These are phyloP conservation scores for Parapsyche elsis DNA, from an alignment of 1,140 invertebrate species.

Conservation along the genomic window DNA sequence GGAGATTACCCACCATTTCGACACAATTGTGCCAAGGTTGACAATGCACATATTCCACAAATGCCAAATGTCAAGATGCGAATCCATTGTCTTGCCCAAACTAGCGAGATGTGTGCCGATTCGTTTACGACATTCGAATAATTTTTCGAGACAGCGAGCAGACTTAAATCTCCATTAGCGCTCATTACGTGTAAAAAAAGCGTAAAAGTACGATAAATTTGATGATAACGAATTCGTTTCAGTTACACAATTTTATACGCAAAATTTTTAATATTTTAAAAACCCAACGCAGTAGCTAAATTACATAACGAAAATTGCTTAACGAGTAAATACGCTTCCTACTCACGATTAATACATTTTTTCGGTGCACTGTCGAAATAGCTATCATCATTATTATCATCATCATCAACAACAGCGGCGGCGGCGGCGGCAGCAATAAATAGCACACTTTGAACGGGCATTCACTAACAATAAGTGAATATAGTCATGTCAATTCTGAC, in stretches of 20 bases:
- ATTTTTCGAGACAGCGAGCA: neutral
- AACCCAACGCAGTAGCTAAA: neutral
- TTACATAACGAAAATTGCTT: neutral
- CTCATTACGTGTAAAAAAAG: too few species aligned
- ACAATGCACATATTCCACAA: too few species aligned
- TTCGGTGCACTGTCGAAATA: constrained; percentile 9
- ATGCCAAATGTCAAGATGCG: too few species aligned
- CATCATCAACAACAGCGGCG: neutral
- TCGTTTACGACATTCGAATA: neutral
- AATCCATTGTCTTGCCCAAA: too few species aligned
- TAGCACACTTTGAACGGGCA: neutral
- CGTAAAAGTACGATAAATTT: too few species aligned
- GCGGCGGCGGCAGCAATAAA: neutral
- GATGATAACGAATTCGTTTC: neutral
- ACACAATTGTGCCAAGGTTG: too few species aligned
- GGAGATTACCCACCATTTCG: too few species aligned
- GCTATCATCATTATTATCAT: constrained; percentile 13
- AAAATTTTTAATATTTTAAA: constrained; percentile 5
- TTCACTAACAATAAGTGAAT: neutral
- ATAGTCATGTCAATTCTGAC: too few species aligned
- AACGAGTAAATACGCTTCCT: constrained; percentile 16
- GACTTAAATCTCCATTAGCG: too few species aligned
- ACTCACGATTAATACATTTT: constrained; percentile 26
- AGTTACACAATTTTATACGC: neutral
- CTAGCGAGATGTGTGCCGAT: too few species aligned